A percentile compares a stretch with the other conserved stretches of the same genome.
These are phyloP conservation scores for Holothuria leucospilota DNA, from an alignment of 53 echinoderm and acorn worm species.

Conservation along the genomic window DNA sequence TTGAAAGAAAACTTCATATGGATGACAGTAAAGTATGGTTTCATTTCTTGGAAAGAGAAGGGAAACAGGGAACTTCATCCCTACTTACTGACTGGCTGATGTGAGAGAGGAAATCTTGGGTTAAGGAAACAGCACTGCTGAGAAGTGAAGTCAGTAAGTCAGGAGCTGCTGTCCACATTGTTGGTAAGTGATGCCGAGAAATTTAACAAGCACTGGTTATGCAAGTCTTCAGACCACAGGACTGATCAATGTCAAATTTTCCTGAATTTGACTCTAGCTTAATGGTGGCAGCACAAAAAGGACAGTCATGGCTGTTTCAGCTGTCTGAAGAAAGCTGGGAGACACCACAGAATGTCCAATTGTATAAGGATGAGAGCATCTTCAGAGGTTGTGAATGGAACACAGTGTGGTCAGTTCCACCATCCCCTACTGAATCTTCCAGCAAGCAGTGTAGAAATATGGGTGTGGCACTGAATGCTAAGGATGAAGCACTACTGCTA, in stretches of 20 bases:
- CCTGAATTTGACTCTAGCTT: no score
- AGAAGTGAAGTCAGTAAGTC: constrained; percentile 15
- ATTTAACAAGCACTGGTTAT: neutral
- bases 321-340: no score
- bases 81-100: constrained; percentile 59
- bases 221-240: no score
- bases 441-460: neutral
- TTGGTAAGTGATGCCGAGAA: neutral
- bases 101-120: constrained; percentile 62
- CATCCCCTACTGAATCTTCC: constrained; percentile 49
- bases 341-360: constrained; percentile 45
- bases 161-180: neutral
- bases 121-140: constrained; percentile 65
- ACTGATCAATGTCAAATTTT: no score
- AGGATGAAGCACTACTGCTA: constrained; percentile 20
- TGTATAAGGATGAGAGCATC: constrained; percentile 56
- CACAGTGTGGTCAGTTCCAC: no score
- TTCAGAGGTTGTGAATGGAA: no score
- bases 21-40: constrained; percentile 66
- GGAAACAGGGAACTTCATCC: neutral
- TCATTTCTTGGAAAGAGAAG: constrained; percentile 7
- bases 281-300: no score
- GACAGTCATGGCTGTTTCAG: constrained; percentile 69
- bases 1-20: no score
- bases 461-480: neutral